Conservation (phyloP, 2,113 vertebrate species). For the human (Homo sapiens) region DNA sequence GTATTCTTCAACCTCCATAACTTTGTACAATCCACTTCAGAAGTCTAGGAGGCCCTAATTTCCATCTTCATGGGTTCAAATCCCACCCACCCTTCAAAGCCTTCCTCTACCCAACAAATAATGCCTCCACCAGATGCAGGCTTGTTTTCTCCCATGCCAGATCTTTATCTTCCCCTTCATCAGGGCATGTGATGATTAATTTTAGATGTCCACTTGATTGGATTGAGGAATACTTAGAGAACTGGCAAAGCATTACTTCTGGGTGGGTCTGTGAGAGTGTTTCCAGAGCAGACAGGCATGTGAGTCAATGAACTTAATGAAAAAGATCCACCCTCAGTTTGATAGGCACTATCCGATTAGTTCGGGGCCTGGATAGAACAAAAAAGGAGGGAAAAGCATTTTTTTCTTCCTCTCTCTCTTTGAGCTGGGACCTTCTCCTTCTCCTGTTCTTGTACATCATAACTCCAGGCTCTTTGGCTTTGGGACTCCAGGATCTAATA, state of each 20-base stretch:
- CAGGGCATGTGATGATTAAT: neutral
- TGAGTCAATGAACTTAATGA: neutral
- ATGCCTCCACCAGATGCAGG: neutral
- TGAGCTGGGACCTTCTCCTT: neutral
- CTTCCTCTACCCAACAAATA: neutral
- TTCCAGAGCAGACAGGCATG: neutral
- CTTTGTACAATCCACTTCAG: neutral
- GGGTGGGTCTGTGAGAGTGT: neutral
- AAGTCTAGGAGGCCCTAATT: neutral
- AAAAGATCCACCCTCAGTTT: neutral
- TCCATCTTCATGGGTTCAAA: neutral
- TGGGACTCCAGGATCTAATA: neutral
- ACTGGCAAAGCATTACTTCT: neutral
- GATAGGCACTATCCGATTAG: neutral
- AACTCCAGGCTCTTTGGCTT: neutral
- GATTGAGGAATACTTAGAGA: neutral
- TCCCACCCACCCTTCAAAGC: neutral
- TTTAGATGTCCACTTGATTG: neutral
- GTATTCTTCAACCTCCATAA: neutral
- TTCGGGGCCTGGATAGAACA: neutral
- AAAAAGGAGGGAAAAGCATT: neutral
- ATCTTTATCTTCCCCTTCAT: neutral
- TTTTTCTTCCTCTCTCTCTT: neutral
- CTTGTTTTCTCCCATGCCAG: neutral
- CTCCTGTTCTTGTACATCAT: neutral